Percentiles rank a stretch among this genome's conserved stretches.
Evolutionary conservation across 1,140 invertebrate species (phyloP).

Genomic region (Zaprionus capensis): DNA sequence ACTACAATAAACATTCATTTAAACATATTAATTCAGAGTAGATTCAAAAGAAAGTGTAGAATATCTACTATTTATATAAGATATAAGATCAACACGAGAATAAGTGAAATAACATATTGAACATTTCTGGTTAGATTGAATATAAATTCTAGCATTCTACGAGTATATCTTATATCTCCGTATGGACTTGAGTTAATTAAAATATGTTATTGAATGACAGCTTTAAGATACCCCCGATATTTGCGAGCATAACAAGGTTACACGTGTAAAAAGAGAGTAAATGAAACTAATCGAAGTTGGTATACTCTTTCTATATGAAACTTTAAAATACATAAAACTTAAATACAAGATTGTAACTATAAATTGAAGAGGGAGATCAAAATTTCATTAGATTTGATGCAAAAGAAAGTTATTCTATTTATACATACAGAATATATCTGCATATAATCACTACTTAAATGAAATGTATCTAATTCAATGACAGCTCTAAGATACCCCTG

Average conservation of each 20-base stretch:
- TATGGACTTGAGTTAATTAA: not conserved
- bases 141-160: no score
- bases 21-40: no score
- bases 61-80: no score
- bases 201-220: not conserved
- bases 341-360: no score
- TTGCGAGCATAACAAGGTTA: constrained; percentile 8
- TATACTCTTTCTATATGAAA: not conserved
- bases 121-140: no score
- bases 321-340: not conserved
- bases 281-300: not conserved
- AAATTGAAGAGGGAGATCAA: no score
- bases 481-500: not conserved
- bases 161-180: not conserved
- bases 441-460: not conserved
- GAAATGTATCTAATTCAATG: not conserved
- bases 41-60: no score
- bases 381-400: no score
- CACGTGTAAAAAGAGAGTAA: not conserved
- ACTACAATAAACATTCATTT: no score
- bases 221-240: not conserved
- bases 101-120: no score
- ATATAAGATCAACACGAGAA: no score
- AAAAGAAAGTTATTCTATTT: no score
- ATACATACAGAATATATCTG: not conserved